Base-by-base conservation (phyloP, 2,888 invertebrate species). In the Ypsolopha scabrella region DNA sequence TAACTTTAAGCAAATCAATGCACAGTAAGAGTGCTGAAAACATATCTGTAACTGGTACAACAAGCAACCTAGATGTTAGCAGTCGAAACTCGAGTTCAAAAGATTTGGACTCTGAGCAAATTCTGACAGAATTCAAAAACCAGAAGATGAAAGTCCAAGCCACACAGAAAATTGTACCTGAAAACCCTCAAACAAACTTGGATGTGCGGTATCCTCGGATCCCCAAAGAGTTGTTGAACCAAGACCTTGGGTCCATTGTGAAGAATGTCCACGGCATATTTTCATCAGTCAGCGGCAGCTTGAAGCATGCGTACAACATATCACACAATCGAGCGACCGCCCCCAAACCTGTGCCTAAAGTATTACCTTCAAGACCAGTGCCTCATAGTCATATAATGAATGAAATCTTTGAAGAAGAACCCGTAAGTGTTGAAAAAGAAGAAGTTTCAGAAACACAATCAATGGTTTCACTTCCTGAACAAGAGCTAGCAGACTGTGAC, bases 201-300 rank as follows among this genome's bases (percentile, higher is more conserved):
- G 79, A 82, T 47, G 56, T 54, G 0, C 64, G 66, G 54, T 79
- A 79, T 35, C 53, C 72, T 0, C 63, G 75, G 38, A 59, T 81
- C 61, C 79, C 80, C 0, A 85, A 83, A 62, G 86, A 86, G 55
- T 58, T 83, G 0, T 52, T 85, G 1, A 69, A 80, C 0, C 85
- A 80, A 68, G 86, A 86, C 43, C 59, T 86, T 0, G 83, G 85
- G 0, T 80, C 71, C 54, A 78, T 87, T 1, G 85, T 86, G 1
- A 86, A 86, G 59, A 87, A 87, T 63, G 86, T 87, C 0, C 87
- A 87, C 4, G 87, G 87, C 0, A 80, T 87, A 59, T 87, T 87
- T 55, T 85, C 86, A 0, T 78, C 81, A 0, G 77, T 87, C 0
- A 82, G 86, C 6, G 87, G 86, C 0, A 83, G 80, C 49, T 59